A percentile compares a stretch with the other conserved stretches of the same genome.
These are phyloP conservation scores for Phenganax marumi DNA, from an alignment of 92 coral and sea anemone genomes.

Conservation along the genomic window DNA sequence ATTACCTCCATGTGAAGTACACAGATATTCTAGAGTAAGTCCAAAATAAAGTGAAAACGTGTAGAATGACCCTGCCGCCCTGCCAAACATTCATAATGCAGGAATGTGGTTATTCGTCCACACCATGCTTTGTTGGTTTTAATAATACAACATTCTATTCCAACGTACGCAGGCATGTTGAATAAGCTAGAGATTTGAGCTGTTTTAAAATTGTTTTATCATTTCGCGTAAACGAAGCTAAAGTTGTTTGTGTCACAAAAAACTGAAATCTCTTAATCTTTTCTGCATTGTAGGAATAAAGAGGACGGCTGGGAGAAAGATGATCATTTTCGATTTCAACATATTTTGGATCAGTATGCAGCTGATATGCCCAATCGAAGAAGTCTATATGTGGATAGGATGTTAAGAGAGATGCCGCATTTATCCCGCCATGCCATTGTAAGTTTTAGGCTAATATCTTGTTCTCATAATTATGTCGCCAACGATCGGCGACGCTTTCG, in stretches of 20 bases:
- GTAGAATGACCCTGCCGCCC: no score
- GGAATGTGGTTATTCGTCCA: no score
- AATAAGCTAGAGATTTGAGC: not conserved
- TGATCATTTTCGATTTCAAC: slow-evolving; percentile 79
- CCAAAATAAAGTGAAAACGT: not conserved
- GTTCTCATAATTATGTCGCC: not conserved
- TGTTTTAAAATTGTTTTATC: not conserved
- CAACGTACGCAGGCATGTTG: no score
- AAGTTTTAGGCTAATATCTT: not conserved
- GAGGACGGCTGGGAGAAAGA: slow-evolving; percentile 83
- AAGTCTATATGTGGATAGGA: slow-evolving; percentile 80
- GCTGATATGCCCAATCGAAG: slow-evolving; percentile 83
- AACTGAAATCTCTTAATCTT: not conserved
- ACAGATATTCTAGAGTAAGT: slow-evolving; percentile 62
- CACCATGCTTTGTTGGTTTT: no score
- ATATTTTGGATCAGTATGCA: slow-evolving; percentile 86
- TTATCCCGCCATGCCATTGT: slow-evolving; percentile 77
- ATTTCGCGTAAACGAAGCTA: no score
- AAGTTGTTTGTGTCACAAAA: no score
- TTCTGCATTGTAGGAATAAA: slow-evolving; percentile 46
- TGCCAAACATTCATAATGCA: no score
- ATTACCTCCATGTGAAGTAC: slow-evolving; percentile 75
- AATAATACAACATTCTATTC: no score
- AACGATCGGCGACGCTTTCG: not conserved
- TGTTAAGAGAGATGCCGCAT: slow-evolving; percentile 88